Conservation (phyloP, 2,888 invertebrate species). For the Clistopyga incitator region DNA sequence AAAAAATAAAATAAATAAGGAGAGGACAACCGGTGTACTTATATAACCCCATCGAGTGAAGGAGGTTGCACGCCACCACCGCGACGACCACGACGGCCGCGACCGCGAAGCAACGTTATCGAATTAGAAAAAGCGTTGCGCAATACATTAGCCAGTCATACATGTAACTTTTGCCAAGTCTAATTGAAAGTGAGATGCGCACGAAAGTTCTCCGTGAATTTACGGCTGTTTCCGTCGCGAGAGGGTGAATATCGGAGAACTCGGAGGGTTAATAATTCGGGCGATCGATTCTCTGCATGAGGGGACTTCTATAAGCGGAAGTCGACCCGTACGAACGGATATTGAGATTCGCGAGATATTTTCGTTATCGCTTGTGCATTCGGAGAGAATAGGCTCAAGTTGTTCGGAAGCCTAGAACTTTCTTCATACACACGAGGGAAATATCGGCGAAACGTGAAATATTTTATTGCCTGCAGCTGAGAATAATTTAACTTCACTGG, state of each 20-base stretch:
- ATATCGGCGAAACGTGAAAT: not conserved
- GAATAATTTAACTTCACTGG: not conserved
- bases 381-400: not conserved
- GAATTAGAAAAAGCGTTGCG: slow-evolving; percentile 52
- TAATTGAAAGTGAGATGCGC: not conserved
- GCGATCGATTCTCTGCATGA: not conserved
- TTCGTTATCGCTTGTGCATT: not conserved
- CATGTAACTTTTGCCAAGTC: not conserved
- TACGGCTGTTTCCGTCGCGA: not conserved
- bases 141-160: slow-evolving; percentile 23
- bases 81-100: slow-evolving; percentile 36
- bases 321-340: not conserved
- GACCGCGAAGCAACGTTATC: slow-evolving; percentile 40
- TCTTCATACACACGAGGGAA: not conserved
- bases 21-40: slow-evolving; percentile 61
- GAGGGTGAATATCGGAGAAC: not conserved
- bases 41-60: slow-evolving; percentile 55
- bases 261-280: not conserved
- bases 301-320: not conserved
- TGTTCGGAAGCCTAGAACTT: not conserved
- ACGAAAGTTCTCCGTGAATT: not conserved
- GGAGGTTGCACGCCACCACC: slow-evolving; percentile 29
- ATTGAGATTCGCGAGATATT: not conserved
- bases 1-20: slow-evolving; percentile 13
- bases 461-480: not conserved